Percentiles rank a stretch among this genome's conserved stretches.
These are phyloP conservation scores for Candoia aspera DNA, from an alignment of 2,113 vertebrate genomes.

Conservation along the genomic window DNA sequence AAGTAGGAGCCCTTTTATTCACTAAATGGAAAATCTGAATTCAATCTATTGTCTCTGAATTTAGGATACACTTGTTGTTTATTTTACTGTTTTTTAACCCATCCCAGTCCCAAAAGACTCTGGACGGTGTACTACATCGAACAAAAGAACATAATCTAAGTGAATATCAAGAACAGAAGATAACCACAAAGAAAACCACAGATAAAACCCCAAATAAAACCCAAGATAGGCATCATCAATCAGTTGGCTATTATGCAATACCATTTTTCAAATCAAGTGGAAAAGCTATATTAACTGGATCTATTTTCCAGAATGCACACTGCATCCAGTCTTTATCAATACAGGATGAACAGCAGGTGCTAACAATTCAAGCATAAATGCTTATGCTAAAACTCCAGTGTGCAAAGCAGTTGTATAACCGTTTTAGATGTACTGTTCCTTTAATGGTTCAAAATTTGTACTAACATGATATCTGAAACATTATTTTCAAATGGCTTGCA, in stretches of 20 bases:
- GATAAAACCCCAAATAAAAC: too few relatives aligned
- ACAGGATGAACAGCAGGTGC: background rate
- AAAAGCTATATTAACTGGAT: background rate
- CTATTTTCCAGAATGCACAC: background rate
- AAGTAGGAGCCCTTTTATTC: too few relatives aligned
- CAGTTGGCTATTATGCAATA: background rate
- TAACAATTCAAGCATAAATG: background rate
- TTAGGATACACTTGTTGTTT: too few relatives aligned
- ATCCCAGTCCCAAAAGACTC: too few relatives aligned
- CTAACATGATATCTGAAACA: background rate
- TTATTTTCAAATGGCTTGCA: too few relatives aligned
- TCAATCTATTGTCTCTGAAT: too few relatives aligned
- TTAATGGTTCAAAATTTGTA: background rate
- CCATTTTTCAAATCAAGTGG: background rate
- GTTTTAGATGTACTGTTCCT: background rate
- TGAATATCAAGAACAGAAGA: too few relatives aligned
- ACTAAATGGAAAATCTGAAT: too few relatives aligned
- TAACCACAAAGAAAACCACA: too few relatives aligned
- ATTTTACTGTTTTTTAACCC: too few relatives aligned
- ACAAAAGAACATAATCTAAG: background rate
- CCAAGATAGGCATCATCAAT: too few relatives aligned
- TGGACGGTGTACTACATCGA: too few relatives aligned
- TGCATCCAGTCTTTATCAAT: background rate
- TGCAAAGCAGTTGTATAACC: background rate
- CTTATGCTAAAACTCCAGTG: background rate